These are phyloP conservation scores for Platycercus adscitus DNA, from an alignment of 2,113 vertebrate species.

Conservation along the genomic window DNA sequence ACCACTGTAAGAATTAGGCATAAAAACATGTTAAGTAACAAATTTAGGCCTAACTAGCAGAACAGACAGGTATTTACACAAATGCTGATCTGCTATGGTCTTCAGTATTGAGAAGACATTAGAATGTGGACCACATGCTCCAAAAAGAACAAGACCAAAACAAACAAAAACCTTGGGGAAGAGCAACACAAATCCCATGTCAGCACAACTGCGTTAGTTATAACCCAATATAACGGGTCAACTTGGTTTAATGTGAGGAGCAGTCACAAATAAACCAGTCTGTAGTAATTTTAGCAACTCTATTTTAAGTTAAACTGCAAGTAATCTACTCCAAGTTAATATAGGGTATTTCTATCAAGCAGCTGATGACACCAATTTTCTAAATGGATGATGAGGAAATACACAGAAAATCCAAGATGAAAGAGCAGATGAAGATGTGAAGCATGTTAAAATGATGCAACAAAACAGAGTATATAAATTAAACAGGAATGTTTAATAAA, in stretches of 20 bases:
- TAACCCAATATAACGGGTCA: background rate
- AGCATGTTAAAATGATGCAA: conserved; percentile 44
- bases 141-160: background rate
- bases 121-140: background rate
- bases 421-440: background rate
- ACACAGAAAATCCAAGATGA: background rate
- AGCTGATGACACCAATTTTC: background rate
- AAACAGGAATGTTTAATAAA: conserved; percentile 69
- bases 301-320: background rate
- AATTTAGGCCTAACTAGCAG: background rate
- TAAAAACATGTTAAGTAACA: conserved; percentile 10
- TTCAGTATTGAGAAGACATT: background rate
- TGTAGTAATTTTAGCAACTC: background rate
- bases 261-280: background rate
- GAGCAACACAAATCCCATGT: background rate
- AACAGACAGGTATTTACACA: conserved; percentile 27
- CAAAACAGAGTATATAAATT: conserved; percentile 52
- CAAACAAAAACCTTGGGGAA: background rate
- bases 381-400: background rate
- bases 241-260: background rate
- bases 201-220: background rate
- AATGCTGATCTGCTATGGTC: background rate
- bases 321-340: background rate
- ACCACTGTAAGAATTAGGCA: background rate
- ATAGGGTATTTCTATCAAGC: background rate